phyloP scores from a whole-genome alignment of 2,888 invertebrate genomes.

The Pristionchus japonicus region DNA sequence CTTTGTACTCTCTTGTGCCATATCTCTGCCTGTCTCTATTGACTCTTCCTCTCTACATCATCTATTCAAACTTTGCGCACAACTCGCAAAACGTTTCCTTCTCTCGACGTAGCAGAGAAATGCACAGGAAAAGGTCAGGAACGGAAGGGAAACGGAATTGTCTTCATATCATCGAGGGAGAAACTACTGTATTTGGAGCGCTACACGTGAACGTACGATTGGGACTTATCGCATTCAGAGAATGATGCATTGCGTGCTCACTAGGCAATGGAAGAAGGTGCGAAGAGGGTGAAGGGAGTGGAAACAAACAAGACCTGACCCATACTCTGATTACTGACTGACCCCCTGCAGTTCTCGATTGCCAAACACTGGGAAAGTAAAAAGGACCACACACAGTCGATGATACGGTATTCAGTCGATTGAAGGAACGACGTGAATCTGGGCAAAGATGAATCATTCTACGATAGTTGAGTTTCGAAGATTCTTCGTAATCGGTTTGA shows the following conservation, averaged over 20 bases:
- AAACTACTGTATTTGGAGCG: neutral
- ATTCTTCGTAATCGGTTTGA: no score
- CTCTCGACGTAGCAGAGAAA: conserved; percentile 1
- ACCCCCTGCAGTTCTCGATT: neutral
- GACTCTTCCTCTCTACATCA: conserved; percentile 23
- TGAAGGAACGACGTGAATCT: neutral
- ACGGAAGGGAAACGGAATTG: neutral
- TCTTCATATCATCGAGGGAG: no score
- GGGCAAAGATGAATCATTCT: neutral
- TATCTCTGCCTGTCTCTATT: conserved; percentile 5
- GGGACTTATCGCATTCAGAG: no score
- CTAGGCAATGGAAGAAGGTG: conserved; percentile 5
- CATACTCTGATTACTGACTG: neutral
- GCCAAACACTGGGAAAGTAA: neutral
- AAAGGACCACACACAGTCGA: neutral
- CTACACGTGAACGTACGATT: neutral
- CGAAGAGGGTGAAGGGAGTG: neutral
- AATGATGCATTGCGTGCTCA: neutral
- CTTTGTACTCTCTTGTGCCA: neutral
- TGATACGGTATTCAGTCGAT: neutral
- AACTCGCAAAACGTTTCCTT: neutral
- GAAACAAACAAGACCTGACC: conserved; percentile 6
- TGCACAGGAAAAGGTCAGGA: conserved; percentile 3
- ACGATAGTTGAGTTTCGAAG: neutral
- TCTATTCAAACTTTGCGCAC: conserved; percentile 21